A percentile compares a stretch with the other conserved stretches of the same genome.
phyloP scores from a whole-genome alignment of 2,797 vertebrate genomes.

The Hirundo rustica region DNA sequence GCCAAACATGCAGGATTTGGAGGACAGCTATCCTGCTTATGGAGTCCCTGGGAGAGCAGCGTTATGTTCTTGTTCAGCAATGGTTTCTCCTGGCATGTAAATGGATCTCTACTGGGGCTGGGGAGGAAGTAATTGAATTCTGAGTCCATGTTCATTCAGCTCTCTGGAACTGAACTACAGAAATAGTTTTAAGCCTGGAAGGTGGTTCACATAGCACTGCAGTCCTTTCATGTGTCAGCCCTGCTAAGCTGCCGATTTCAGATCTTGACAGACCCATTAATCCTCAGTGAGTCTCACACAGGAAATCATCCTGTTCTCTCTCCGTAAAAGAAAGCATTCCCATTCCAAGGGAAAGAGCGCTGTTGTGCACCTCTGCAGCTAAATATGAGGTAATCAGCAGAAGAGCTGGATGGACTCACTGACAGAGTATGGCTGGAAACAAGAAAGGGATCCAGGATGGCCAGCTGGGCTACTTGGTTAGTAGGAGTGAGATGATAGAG shows the following conservation, averaged over 20 bases:
- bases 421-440: background rate
- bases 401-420: background rate
- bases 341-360: background rate
- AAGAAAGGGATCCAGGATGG: background rate
- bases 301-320: background rate
- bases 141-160: background rate
- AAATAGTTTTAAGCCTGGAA: background rate
- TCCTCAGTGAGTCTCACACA: background rate
- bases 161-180: background rate
- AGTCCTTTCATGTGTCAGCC: background rate
- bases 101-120: background rate
- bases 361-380: background rate
- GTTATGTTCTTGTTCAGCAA: background rate
- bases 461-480: background rate
- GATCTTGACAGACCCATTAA: conserved; percentile 7
- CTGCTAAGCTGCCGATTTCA: background rate
- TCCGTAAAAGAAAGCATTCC: background rate
- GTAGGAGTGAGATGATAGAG: rapidly evolving
- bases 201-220: background rate
- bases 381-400: background rate
- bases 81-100: background rate
- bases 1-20: background rate
- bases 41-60: rapidly evolving
- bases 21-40: background rate
- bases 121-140: background rate